Evolutionary conservation across 2,888 invertebrate genomes (phyloP).

Genomic region (Brenthis ino): DNA sequence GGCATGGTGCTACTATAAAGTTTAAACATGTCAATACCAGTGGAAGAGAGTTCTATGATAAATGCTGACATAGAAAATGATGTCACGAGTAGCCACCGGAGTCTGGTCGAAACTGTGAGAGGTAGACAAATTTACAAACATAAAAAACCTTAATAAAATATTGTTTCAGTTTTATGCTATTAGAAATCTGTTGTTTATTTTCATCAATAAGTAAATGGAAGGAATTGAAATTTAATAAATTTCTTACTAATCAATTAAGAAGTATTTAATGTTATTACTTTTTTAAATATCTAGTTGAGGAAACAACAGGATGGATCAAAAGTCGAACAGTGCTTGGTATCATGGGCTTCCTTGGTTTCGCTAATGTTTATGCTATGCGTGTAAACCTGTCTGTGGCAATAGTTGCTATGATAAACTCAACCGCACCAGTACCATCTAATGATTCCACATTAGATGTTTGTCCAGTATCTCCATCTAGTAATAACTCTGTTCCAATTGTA

Average conservation of each 20-base stretch:
- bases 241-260: no score
- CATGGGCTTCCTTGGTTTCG: constrained; percentile 93
- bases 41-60: constrained; percentile 73
- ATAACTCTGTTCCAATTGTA: constrained; percentile 69
- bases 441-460: constrained; percentile 84
- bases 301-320: constrained; percentile 86
- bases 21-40: constrained; percentile 57
- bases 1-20: constrained; percentile 49
- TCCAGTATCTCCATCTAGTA: constrained; percentile 68
- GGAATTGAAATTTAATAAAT: no score
- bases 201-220: no score
- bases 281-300: constrained; percentile 63
- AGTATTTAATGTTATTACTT: not conserved
- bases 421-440: constrained; percentile 82
- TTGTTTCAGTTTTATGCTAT: not conserved
- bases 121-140: constrained; percentile 48
- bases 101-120: constrained; percentile 61
- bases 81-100: constrained; percentile 65
- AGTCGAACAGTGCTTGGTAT: constrained; percentile 90
- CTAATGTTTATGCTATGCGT: constrained; percentile 94
- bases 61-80: constrained; percentile 73
- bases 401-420: constrained; percentile 95
- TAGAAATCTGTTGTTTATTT: no score
- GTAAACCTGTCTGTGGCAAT: constrained; percentile 96
- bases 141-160: not conserved